These are phyloP conservation scores for Antennarius striatus DNA, from an alignment of 2,113 vertebrate species.

Conservation along the genomic window DNA sequence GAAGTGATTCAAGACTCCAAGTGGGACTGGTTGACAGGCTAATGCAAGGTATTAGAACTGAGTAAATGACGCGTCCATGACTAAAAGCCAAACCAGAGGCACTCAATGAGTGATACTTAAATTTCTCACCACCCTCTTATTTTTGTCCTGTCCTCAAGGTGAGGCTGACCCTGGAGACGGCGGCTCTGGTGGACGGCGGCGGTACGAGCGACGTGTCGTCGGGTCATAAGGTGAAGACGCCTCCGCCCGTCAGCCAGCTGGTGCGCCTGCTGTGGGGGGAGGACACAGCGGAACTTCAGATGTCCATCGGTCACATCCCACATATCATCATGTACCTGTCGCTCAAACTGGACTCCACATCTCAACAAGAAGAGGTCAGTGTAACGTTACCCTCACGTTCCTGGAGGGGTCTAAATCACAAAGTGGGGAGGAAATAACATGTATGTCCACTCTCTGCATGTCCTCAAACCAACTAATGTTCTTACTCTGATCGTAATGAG, in stretches of 20 bases:
- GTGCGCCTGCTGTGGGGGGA: conserved; percentile 88
- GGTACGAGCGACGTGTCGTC: background rate
- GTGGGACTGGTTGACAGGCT: background rate
- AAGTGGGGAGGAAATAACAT: too few relatives aligned
- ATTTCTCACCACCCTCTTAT: background rate
- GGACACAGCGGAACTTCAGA: conserved; percentile 78
- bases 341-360: conserved; percentile 85
- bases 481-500: too few relatives aligned
- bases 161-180: conserved; percentile 90
- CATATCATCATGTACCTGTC: conserved; percentile 92
- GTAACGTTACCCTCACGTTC: background rate
- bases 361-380: conserved; percentile 89
- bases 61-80: background rate
- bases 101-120: too few relatives aligned
- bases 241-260: conserved; percentile 82
- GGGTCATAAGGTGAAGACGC: conserved; percentile 51
- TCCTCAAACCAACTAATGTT: too few relatives aligned
- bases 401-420: too few relatives aligned
- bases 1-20: conserved; percentile 25
- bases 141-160: conserved; percentile 75
- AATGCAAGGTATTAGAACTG: conserved; percentile 2
- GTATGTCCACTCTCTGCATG: too few relatives aligned
- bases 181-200: conserved; percentile 51
- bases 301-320: conserved; percentile 80
- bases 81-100: too few relatives aligned